phyloP scores from a whole-genome alignment of 1,140 invertebrate species.

The Monomorium pharaonis region DNA sequence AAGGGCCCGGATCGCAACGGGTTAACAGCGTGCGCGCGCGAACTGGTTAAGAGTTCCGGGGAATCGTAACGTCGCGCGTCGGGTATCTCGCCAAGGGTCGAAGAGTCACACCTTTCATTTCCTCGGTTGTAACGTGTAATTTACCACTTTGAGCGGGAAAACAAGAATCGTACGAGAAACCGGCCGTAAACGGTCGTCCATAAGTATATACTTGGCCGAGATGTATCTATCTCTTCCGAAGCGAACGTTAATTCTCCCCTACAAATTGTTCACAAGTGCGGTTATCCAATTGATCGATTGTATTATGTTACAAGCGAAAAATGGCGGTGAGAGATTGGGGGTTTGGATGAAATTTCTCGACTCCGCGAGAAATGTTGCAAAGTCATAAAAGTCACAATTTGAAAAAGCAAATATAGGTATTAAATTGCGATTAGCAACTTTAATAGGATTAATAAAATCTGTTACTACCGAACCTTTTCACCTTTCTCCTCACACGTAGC shows the following conservation, averaged over 20 bases:
- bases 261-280: background rate
- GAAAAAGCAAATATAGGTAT: background rate
- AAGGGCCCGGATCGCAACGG: conserved; percentile 63
- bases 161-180: conserved; percentile 48
- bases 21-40: conserved; percentile 51
- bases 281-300: background rate
- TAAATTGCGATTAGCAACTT: background rate
- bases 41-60: conserved; percentile 69
- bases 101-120: conserved; percentile 72
- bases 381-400: background rate
- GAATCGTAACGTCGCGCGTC: conserved; percentile 60
- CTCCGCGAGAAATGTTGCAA: background rate
- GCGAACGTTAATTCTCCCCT: conserved; percentile 4
- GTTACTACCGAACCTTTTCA: background rate
- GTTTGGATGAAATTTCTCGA: background rate
- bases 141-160: conserved; percentile 60
- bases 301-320: background rate
- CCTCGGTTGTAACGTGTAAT: conserved; percentile 66
- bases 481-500: background rate
- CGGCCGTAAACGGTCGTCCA: conserved; percentile 49
- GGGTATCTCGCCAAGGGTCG: conserved; percentile 40
- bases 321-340: background rate
- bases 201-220: conserved; percentile 41
- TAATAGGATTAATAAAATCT: background rate
- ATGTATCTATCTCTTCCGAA: conserved; percentile 37